Evolutionary conservation across 2,888 invertebrate genomes (phyloP).

Genomic region (Zootermopsis nevadensis): DNA sequence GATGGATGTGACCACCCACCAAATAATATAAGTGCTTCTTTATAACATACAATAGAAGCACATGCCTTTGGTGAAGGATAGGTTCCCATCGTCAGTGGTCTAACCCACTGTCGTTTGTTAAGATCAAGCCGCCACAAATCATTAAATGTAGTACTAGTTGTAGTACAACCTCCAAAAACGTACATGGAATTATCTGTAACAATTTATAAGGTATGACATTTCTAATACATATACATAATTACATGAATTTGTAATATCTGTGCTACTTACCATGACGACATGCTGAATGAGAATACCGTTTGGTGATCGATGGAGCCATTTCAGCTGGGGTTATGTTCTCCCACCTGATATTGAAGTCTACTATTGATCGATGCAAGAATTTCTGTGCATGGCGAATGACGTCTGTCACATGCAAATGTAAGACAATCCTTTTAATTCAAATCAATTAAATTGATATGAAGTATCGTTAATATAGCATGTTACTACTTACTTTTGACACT

Average conservation of each 20-base stretch:
- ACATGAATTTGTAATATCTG: not conserved
- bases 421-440: too few species aligned
- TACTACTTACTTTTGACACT: constrained; percentile 82
- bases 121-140: constrained; percentile 96
- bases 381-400: constrained; percentile 79
- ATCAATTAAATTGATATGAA: not conserved
- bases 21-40: constrained; percentile 85
- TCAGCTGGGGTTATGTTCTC: constrained; percentile 70
- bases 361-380: constrained; percentile 81
- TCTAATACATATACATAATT: too few species aligned
- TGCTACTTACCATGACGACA: constrained; percentile 72
- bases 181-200: constrained; percentile 83
- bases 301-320: constrained; percentile 82
- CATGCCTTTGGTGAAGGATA: constrained; percentile 98
- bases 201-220: not conserved
- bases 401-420: constrained; percentile 68
- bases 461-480: not conserved
- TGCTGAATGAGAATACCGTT: constrained; percentile 92
- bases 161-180: constrained; percentile 96
- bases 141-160: constrained; percentile 94
- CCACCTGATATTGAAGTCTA: constrained; percentile 82
- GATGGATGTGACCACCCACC: constrained; percentile 97
- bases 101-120: constrained; percentile 84
- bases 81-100: constrained; percentile 84
- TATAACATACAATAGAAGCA: constrained; percentile 90